Percentiles rank a stretch among this genome's conserved stretches.
Evolutionary conservation across 2,888 invertebrate species (phyloP).

Genomic region (Altica lythri): DNA sequence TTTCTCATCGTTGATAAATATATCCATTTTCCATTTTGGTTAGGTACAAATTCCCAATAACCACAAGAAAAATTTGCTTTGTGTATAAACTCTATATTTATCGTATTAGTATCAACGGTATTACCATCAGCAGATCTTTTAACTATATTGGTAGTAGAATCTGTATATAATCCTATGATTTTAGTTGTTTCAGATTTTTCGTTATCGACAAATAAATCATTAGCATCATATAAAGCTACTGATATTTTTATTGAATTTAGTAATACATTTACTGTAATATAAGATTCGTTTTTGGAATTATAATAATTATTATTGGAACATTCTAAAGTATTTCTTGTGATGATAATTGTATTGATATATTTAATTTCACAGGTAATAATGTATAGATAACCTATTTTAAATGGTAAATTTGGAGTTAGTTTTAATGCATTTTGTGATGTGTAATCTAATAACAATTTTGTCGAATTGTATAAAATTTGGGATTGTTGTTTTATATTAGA

Average conservation of each 20-base stretch:
- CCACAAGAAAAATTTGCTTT: conserved; percentile 1
- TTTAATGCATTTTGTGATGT: background rate
- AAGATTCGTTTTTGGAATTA: background rate
- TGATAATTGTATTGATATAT: background rate
- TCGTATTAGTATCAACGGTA: background rate
- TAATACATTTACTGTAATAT: background rate
- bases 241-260: background rate
- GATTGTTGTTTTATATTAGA: conserved; percentile 5
- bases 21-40: background rate
- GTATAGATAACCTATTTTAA: conserved; percentile 7
- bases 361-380: conserved; percentile 3
- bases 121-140: no score
- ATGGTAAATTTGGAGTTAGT: background rate
- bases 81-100: background rate
- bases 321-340: background rate
- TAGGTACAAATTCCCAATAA: background rate
- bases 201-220: conserved; percentile 10
- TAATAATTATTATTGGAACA: background rate
- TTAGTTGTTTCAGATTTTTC: background rate
- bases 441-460: background rate
- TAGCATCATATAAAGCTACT: background rate
- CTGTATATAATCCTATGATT: background rate
- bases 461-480: conserved; percentile 11
- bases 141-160: no score
- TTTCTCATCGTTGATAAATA: background rate